Conservation (phyloP, 2,113 vertebrate species). For the Dunckerocampus dactyliophorus region DNA sequence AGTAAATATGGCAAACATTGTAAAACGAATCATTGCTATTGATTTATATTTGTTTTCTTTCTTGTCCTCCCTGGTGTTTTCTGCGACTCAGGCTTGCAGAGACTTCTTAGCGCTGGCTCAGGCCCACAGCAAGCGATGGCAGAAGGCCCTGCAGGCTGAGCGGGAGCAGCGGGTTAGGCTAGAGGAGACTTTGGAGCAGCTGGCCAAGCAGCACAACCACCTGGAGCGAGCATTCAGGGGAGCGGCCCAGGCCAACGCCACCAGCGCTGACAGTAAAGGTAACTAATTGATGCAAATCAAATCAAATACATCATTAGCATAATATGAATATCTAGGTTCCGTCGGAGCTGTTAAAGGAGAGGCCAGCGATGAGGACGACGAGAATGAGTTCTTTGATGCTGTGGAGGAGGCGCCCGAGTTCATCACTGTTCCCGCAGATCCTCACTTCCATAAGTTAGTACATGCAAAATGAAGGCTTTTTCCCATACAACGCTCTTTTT, state of each 20-base stretch:
- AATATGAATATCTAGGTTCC: constrained; percentile 51
- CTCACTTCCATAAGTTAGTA: constrained; percentile 89
- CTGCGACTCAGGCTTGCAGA: constrained; percentile 78
- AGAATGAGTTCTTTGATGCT: constrained; percentile 92
- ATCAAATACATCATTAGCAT: background rate
- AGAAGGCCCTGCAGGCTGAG: constrained; percentile 90
- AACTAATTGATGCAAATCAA: background rate
- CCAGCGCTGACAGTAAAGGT: constrained; percentile 78
- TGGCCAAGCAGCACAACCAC: constrained; percentile 96
- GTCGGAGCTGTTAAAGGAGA: constrained; percentile 81
- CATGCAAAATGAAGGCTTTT: background rate
- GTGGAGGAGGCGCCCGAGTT: constrained; percentile 85
- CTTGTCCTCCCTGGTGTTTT: background rate
- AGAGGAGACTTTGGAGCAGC: constrained; percentile 92
- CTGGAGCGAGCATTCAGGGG: constrained; percentile 91
- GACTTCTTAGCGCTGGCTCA: constrained; percentile 90
- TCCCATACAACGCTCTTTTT: background rate
- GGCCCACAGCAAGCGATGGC: constrained; percentile 91
- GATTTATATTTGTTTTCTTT: background rate
- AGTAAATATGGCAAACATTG: too few relatives aligned
- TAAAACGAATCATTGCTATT: too few relatives aligned
- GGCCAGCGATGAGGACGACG: constrained; percentile 89
- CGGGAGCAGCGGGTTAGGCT: constrained; percentile 88
- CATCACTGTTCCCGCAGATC: constrained; percentile 82
- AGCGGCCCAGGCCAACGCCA: constrained; percentile 65